Conservation (phyloP, 2,888 invertebrate genomes). For the Resseliella maxima region DNA sequence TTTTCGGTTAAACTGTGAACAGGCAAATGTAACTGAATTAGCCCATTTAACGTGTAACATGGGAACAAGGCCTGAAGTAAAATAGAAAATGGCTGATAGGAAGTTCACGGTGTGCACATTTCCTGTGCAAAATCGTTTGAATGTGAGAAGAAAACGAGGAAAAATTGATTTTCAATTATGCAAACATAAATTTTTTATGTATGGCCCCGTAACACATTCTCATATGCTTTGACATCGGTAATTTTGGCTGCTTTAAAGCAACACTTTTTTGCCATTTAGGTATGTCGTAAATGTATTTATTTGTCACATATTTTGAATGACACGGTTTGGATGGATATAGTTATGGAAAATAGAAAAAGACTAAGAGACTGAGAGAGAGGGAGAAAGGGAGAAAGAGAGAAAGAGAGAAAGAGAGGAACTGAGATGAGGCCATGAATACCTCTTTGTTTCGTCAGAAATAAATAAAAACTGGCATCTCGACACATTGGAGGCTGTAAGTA, state of each 20-base stretch:
- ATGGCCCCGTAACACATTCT: not conserved
- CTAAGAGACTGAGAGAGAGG: too few species aligned
- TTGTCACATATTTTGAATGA: slow-evolving; percentile 37
- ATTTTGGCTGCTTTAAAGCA: not conserved
- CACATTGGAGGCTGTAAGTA: too few species aligned
- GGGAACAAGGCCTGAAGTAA: not conserved
- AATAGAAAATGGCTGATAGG: slow-evolving; percentile 21
- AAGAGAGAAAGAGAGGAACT: too few species aligned
- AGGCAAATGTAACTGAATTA: not conserved
- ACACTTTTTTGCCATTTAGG: slow-evolving; percentile 37
- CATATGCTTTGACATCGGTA: not conserved
- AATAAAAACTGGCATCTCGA: not conserved
- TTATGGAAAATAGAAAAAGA: too few species aligned
- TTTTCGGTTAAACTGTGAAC: slow-evolving; percentile 4
- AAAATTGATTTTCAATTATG: slow-evolving; percentile 53
- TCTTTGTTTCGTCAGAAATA: not conserved
- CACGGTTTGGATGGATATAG: not conserved
- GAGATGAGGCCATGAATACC: not conserved
- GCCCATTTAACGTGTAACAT: not conserved
- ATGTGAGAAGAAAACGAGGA: slow-evolving; percentile 10
- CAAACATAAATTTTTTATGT: slow-evolving; percentile 53
- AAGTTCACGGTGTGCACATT: not conserved
- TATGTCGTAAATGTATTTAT: slow-evolving; percentile 51
- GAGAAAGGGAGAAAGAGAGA: too few species aligned
- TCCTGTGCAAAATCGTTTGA: not conserved